Evolutionary conservation across 2,113 vertebrate genomes (phyloP).

Genomic region (Zosterops pallidus): DNA sequence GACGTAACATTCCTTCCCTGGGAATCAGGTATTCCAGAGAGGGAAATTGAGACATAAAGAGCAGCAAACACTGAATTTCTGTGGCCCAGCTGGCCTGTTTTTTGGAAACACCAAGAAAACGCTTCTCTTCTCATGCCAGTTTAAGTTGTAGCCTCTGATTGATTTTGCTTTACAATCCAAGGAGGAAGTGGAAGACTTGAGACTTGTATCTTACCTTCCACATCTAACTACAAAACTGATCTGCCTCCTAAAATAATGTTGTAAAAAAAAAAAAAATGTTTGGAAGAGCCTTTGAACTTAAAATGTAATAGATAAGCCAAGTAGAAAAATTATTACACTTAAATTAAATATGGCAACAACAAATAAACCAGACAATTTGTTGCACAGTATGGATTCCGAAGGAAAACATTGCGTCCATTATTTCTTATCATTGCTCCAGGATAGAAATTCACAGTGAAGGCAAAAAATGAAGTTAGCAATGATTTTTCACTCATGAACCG

Average conservation of each 20-base stretch:
- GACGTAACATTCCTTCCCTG: background rate
- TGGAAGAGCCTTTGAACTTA: background rate
- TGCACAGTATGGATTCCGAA: background rate
- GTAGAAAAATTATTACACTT: slow-evolving; percentile 42
- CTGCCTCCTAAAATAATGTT: background rate
- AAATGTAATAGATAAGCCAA: slow-evolving; percentile 19
- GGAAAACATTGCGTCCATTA: slow-evolving; percentile 29
- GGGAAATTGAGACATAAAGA: background rate
- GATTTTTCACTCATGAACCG: slow-evolving; percentile 60
- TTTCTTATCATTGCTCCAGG: slow-evolving; percentile 62
- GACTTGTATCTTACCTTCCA: background rate
- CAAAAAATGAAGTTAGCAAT: slow-evolving; percentile 62
- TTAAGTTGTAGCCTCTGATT: background rate
- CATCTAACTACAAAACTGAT: background rate
- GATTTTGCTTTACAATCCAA: background rate
- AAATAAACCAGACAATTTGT: slow-evolving; percentile 52
- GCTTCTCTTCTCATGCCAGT: background rate
- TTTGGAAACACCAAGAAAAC: background rate
- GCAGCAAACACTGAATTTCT: background rate
- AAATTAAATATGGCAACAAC: slow-evolving; percentile 55
- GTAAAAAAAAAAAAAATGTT: background rate
- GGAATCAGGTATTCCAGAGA: background rate
- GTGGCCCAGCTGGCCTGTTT: background rate
- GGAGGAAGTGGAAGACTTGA: background rate
- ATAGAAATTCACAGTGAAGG: slow-evolving; percentile 51